These are phyloP conservation scores for Podargus strigoides DNA, from an alignment of 2,797 vertebrate species.

Conservation along the genomic window DNA sequence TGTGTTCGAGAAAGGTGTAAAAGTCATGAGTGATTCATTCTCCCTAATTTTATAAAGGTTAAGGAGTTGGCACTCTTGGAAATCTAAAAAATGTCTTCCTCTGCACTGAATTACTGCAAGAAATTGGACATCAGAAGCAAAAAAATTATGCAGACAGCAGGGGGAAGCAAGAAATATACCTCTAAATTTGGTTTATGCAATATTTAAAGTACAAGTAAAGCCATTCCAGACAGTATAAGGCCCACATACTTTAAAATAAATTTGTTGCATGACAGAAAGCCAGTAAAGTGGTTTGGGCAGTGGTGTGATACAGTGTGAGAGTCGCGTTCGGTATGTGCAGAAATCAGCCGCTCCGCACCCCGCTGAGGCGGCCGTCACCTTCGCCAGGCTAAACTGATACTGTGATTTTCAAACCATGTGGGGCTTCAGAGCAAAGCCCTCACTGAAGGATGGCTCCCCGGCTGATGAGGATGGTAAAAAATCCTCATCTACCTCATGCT, in stretches of 20 bases:
- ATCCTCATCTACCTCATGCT: background rate
- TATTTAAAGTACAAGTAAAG: constrained; percentile 58
- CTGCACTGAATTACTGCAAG: constrained; percentile 45
- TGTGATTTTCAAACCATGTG: background rate
- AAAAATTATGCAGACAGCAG: background rate
- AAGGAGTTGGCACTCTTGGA: constrained; percentile 14
- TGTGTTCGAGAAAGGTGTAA: background rate
- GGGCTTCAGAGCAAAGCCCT: background rate
- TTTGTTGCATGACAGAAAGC: constrained; percentile 61
- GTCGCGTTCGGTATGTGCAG: background rate
- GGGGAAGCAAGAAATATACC: constrained; percentile 21
- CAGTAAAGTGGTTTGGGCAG: constrained; percentile 20
- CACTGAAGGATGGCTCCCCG: background rate
- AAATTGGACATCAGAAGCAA: constrained; percentile 34
- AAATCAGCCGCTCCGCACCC: background rate
- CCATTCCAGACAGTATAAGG: constrained; percentile 42
- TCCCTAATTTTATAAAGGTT: constrained; percentile 58
- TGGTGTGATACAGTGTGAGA: constrained; percentile 1
- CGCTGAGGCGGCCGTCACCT: background rate
- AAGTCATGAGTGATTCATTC: constrained; percentile 49
- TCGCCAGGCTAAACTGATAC: background rate
- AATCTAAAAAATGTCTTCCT: constrained; percentile 9
- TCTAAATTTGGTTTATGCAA: constrained; percentile 57
- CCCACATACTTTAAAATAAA: constrained; percentile 60
- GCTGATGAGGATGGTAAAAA: background rate